phyloP scores from a whole-genome alignment of 30 jellyfish, hydroid and myxozoan genomes.

The Hydra vulgaris region DNA sequence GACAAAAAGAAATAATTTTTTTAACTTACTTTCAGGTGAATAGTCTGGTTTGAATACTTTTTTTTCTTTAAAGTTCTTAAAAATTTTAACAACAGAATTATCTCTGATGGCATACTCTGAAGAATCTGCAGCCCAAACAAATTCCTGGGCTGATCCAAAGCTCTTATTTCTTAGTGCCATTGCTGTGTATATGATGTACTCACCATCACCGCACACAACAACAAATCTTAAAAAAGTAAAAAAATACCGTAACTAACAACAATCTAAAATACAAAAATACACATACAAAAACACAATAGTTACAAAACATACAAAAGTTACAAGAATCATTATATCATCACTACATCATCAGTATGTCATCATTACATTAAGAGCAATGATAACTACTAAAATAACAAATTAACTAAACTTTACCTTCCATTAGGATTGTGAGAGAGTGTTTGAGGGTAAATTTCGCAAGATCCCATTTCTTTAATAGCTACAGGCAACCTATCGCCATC shows the following conservation, averaged over 20 bases:
- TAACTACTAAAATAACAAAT: no score
- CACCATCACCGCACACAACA: slow-evolving; percentile 99
- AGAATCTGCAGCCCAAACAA: slow-evolving; percentile 99
- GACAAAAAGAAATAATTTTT: no score
- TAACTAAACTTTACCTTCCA: slow-evolving; percentile 73
- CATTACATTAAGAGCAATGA: no score
- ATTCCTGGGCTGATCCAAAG: slow-evolving; percentile 92
- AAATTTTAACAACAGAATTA: slow-evolving; percentile 62
- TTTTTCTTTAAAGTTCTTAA: slow-evolving; percentile 89
- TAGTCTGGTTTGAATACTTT: slow-evolving; percentile 91
- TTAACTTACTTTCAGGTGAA: slow-evolving; percentile 83
- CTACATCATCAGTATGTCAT: no score
- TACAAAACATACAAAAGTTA: neutral
- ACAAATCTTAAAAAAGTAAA: slow-evolving; percentile 51
- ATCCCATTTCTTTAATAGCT: slow-evolving; percentile 94
- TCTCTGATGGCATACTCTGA: slow-evolving; percentile 98
- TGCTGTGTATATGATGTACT: slow-evolving; percentile 94
- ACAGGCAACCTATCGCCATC: slow-evolving; percentile 97
- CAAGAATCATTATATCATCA: no score
- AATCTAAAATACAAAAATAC: neutral
- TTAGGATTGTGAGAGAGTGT: slow-evolving; percentile 88
- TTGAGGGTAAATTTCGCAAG: slow-evolving; percentile 97
- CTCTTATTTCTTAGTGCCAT: slow-evolving; percentile 96
- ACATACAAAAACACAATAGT: neutral
- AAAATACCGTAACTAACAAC: neutral